phyloP scores from a whole-genome alignment of 2,888 invertebrate species.

The Cyclophora punctaria region DNA sequence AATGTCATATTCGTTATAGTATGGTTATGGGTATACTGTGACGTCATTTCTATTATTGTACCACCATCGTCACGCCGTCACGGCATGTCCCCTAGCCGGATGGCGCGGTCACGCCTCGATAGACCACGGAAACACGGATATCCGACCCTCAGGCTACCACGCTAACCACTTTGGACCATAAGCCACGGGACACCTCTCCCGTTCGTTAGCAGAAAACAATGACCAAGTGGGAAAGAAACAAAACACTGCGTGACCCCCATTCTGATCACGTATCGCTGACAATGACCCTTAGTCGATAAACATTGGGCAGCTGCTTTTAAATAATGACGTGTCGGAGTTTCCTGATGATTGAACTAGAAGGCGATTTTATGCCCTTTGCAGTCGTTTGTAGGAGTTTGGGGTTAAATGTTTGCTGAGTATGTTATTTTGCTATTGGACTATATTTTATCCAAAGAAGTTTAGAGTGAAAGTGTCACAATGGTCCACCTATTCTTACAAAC shows the following conservation, averaged over 20 bases:
- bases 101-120: slow-evolving; percentile 59
- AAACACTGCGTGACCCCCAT: slow-evolving; percentile 8
- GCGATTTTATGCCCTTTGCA: no score
- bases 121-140: slow-evolving; percentile 60
- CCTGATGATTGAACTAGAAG: no score
- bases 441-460: no score
- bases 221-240: slow-evolving; percentile 9
- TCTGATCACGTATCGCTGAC: slow-evolving; percentile 11
- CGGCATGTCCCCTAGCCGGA: slow-evolving; percentile 55
- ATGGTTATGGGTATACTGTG: slow-evolving; percentile 8
- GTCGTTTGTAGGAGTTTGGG: no score
- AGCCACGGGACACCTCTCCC: slow-evolving; percentile 16
- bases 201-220: slow-evolving; percentile 8
- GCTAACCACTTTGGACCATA: slow-evolving; percentile 1
- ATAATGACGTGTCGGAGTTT: no score
- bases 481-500: no score
- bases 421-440: no score
- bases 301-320: no score
- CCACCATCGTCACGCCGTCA: slow-evolving; percentile 29
- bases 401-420: no score
- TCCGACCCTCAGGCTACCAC: slow-evolving; percentile 38
- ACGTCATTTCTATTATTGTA: slow-evolving; percentile 38
- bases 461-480: no score
- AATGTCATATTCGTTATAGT: slow-evolving; percentile 1
- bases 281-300: slow-evolving; percentile 10